Evolutionary conservation across 2,888 invertebrate species (phyloP), one percentile per base, ranked within the genome.

Genomic region (Invenusta paracnida): DNA sequence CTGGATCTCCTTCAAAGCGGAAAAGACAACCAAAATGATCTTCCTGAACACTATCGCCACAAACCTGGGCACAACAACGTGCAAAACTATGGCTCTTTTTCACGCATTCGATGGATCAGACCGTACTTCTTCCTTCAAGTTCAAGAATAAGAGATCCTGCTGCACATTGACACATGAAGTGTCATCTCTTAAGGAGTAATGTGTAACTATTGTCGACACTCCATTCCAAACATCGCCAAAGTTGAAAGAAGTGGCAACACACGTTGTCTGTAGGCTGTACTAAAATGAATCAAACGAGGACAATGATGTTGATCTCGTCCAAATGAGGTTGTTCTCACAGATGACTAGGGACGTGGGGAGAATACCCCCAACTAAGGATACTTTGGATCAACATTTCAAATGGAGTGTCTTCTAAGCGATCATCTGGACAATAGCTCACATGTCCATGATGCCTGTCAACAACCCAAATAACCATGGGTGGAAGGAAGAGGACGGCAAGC

Each of bases 101-200:
- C 86, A 87, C 30, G 84, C 86, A 30, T 85, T 87, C 87, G 84
- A 86, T 85, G 86, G 87, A 81, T 86, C 86, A 86, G 87, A 87
- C 87, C 87, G 86, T 67, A 87, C 84, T 11, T 87, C 84, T 27
- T 85, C 85, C 84, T 85, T 85, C 84, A 85, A 85, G 84, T 85
- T 85, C 84, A 85, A 85, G 85, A 83, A 83, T 30, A 85, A 85
- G 30, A 27, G 85, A 85, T 85, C 67, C 81, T 85, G 85, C 85
- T 85, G 28, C 31, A 85, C 27, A 79, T 29, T 30, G 13, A 85
- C 27, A 30, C 29, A 85, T 27, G 27, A 85, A 85, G 85, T 85
- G 1, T 30, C 85, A 85, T 85, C 85, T 30, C 84, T 85, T 30
- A 82, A 13, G 82, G 82, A 82, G 82, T 2, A 82, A 82, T 82